Conservation (phyloP, 2,113 vertebrate genomes). For the Mystacornis crossleyi region DNA sequence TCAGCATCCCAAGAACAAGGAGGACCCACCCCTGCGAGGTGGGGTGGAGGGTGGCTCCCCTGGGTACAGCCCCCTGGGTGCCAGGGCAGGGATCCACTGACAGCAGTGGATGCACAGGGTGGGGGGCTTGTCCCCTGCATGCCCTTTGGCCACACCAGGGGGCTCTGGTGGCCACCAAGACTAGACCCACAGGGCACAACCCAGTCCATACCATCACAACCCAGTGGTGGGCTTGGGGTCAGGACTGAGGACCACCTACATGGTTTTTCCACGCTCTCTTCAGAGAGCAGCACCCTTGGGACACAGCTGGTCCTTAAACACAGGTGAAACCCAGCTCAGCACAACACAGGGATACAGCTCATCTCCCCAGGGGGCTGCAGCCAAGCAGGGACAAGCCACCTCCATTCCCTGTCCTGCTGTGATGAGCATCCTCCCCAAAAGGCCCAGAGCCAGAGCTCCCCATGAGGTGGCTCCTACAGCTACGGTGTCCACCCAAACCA, state of each 20-base stretch:
- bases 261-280: background rate
- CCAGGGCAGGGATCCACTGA: background rate
- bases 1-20: background rate
- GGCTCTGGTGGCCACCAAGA: background rate
- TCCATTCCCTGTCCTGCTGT: background rate
- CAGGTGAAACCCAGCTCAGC: background rate
- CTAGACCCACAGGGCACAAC: background rate
- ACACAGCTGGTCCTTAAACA: background rate
- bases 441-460: background rate
- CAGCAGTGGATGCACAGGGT: accelerated
- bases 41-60: background rate
- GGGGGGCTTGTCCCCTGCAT: accelerated
- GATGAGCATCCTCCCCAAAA: background rate
- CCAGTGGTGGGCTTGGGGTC: background rate
- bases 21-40: background rate
- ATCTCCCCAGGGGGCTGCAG: background rate
- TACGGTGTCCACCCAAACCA: background rate
- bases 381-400: background rate
- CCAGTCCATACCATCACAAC: background rate
- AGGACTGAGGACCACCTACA: background rate
- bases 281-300: background rate
- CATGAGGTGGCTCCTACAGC: background rate
- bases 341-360: background rate
- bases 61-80: background rate
- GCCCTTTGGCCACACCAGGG: accelerated